Percentiles rank a stretch among this genome's conserved stretches.
Evolutionary conservation across 2,797 vertebrate species (phyloP).

Genomic region (Brachymystax lenok): DNA sequence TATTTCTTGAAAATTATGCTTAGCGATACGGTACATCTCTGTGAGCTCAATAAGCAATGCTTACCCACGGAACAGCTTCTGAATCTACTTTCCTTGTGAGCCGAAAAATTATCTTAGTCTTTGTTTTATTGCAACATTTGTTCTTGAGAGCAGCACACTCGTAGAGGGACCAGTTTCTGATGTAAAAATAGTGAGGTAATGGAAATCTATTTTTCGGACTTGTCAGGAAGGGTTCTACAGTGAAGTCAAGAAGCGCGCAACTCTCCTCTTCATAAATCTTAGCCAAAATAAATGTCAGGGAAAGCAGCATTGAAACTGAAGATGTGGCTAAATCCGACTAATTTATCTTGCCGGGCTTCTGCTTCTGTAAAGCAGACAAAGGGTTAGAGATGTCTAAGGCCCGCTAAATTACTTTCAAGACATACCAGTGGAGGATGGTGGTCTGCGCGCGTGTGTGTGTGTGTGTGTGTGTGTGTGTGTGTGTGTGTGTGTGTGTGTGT

Average conservation of each 20-base stretch:
- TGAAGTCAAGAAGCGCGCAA: not conserved
- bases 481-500: no score
- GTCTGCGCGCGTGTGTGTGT: no score
- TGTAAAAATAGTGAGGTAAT: slow-evolving; percentile 33
- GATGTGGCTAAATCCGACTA: slow-evolving; percentile 23
- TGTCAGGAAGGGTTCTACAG: slow-evolving; percentile 25
- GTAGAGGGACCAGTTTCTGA: slow-evolving; percentile 52
- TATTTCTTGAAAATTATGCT: slow-evolving; percentile 60
- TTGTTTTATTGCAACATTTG: slow-evolving; percentile 64
- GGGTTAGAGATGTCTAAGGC: slow-evolving; percentile 32
- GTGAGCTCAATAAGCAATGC: slow-evolving; percentile 60
- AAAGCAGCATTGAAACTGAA: slow-evolving; percentile 28
- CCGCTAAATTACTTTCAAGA: slow-evolving; percentile 53
- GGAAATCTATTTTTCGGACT: slow-evolving; percentile 41
- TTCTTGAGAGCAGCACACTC: slow-evolving; percentile 43
- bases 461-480: no score
- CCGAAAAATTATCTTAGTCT: slow-evolving; percentile 36
- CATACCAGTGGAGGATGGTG: slow-evolving; percentile 19
- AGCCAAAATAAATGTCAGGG: slow-evolving; percentile 37
- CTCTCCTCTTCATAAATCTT: slow-evolving; percentile 36
- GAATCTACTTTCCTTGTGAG: slow-evolving; percentile 40
- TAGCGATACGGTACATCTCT: slow-evolving; percentile 53
- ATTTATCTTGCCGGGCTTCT: slow-evolving; percentile 11
- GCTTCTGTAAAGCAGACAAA: slow-evolving; percentile 19
- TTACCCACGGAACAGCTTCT: slow-evolving; percentile 40